phyloP scores from a whole-genome alignment of 2,113 vertebrate genomes.

The Esox niger region DNA sequence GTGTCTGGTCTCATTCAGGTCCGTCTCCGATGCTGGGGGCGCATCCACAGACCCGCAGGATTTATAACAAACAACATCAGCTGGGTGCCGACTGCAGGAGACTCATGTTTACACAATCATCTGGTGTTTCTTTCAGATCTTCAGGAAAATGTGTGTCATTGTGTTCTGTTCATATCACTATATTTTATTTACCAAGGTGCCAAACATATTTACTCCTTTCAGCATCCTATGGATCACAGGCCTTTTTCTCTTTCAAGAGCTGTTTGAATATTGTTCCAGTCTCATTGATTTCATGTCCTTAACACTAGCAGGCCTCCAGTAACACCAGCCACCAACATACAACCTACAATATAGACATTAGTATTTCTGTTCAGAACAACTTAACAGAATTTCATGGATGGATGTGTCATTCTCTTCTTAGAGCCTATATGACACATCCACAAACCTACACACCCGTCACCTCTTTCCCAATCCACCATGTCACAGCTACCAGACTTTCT shows the following conservation, averaged over 20 bases:
- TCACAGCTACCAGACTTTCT: slow-evolving; percentile 51
- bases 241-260: not conserved
- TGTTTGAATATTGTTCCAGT: not conserved
- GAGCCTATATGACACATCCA: too few relatives aligned
- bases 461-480: slow-evolving; percentile 24
- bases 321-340: too few relatives aligned
- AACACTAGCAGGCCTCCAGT: too few relatives aligned
- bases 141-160: too few relatives aligned
- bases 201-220: slow-evolving; percentile 41
- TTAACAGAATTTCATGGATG: too few relatives aligned
- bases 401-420: too few relatives aligned
- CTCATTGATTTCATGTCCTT: too few relatives aligned
- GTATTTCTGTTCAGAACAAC: too few relatives aligned
- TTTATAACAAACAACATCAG: not conserved
- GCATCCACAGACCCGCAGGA: slow-evolving; percentile 56
- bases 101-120: slow-evolving; percentile 7
- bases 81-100: slow-evolving; percentile 30
- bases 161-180: slow-evolving; percentile 41
- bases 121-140: too few relatives aligned
- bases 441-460: not conserved
- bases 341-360: too few relatives aligned
- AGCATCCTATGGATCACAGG: slow-evolving; percentile 13
- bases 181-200: slow-evolving; percentile 38
- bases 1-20: slow-evolving; percentile 76
- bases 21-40: slow-evolving; percentile 67